A percentile compares a stretch with the other conserved stretches of the same genome.
phyloP scores from a whole-genome alignment of 2,797 vertebrate species.

The Basileuterus tristriatus region DNA sequence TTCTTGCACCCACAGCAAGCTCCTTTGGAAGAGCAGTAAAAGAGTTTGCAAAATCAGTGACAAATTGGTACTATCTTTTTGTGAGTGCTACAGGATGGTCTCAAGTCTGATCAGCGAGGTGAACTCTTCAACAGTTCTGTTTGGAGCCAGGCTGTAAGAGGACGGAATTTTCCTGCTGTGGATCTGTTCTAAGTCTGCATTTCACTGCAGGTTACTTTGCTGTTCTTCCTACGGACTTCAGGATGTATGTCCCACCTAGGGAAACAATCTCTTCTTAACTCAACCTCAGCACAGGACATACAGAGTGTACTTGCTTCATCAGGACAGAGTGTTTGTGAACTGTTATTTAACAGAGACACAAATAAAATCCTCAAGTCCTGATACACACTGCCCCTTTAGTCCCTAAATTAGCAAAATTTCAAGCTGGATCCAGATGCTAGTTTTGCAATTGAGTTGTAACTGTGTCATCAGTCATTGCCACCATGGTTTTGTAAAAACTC shows the following conservation, averaged over 20 bases:
- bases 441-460: background rate
- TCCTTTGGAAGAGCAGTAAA: background rate
- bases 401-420: background rate
- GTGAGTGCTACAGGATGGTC: too few species aligned
- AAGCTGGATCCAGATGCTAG: background rate
- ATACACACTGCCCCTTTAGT: background rate
- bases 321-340: background rate
- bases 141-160: background rate
- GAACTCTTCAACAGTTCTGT: background rate
- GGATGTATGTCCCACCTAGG: background rate
- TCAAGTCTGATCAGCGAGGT: rapidly evolving
- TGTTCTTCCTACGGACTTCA: background rate
- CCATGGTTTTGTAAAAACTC: background rate
- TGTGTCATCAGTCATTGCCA: background rate
- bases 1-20: background rate
- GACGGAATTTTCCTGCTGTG: background rate
- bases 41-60: background rate
- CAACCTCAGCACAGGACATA: background rate
- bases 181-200: background rate
- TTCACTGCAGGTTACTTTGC: background rate
- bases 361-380: background rate
- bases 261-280: background rate
- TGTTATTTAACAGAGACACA: background rate
- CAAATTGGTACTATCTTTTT: background rate
- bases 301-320: background rate